These are phyloP conservation scores for Stegastes partitus DNA, from an alignment of 2,113 vertebrate genomes.

Conservation along the genomic window DNA sequence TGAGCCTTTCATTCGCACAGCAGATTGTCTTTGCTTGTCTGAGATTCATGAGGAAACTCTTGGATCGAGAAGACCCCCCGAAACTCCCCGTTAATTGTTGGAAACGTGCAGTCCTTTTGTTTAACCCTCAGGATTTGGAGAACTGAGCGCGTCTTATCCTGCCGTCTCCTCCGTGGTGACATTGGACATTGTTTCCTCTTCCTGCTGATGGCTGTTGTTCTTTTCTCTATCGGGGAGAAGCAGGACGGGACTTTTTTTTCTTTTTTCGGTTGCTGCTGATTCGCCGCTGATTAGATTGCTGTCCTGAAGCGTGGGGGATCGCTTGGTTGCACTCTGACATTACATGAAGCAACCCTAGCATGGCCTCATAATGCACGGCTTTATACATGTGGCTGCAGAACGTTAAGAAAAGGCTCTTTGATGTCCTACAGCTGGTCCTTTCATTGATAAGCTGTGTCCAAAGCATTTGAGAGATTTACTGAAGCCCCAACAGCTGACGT, in stretches of 20 bases:
- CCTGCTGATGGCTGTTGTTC: conserved; percentile 78
- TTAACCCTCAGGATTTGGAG: conserved; percentile 47
- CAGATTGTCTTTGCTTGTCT: conserved; percentile 68
- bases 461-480: conserved; percentile 47
- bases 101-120: conserved; percentile 60
- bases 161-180: conserved; percentile 50
- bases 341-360: not conserved
- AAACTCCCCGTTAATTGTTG: conserved; percentile 56
- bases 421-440: conserved; percentile 2
- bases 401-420: conserved; percentile 18
- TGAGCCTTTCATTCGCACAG: conserved; percentile 69
- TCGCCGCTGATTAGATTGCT: conserved; percentile 75
- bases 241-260: conserved; percentile 68
- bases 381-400: not conserved
- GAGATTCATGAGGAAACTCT: conserved; percentile 55
- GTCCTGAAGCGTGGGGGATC: conserved; percentile 57
- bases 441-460: conserved; percentile 20
- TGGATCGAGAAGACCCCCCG: conserved; percentile 31
- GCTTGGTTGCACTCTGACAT: conserved; percentile 41
- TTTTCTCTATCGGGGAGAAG: conserved; percentile 74
- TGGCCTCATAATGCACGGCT: too few relatives aligned
- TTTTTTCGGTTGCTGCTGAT: conserved; percentile 82
- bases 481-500: conserved; percentile 3
- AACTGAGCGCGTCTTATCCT: conserved; percentile 43
- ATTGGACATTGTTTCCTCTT: conserved; percentile 75